Conservation (phyloP, 1,140 invertebrate species). For the Cheumatopsyche charites region DNA sequence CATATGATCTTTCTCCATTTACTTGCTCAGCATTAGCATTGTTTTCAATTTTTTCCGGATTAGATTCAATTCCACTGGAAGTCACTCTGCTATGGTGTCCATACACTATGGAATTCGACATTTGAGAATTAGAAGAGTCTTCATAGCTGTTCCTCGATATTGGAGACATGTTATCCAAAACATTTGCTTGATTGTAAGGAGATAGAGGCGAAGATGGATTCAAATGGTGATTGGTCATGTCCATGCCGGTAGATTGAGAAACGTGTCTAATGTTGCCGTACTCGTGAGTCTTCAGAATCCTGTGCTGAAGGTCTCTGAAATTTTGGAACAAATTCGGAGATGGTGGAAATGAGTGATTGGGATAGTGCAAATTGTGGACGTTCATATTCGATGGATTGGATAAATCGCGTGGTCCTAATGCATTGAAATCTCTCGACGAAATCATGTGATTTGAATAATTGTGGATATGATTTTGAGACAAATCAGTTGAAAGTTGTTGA, state of each 20-base stretch:
- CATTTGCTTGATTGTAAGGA: constrained; percentile 37
- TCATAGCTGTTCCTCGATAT: constrained; percentile 42
- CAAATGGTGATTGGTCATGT: constrained; percentile 41
- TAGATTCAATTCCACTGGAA: background rate
- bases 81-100: background rate
- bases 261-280: constrained; percentile 21
- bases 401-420: constrained; percentile 31
- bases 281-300: constrained; percentile 37
- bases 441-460: constrained; percentile 33
- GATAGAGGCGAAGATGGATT: constrained; percentile 37
- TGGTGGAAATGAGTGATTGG: constrained; percentile 23
- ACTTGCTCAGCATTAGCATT: constrained; percentile 26
- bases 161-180: constrained; percentile 35
- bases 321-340: constrained; percentile 39
- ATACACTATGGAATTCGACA: background rate
- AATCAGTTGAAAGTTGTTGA: constrained; percentile 18
- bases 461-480: constrained; percentile 23
- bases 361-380: constrained; percentile 28
- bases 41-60: background rate
- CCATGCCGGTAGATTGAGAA: constrained; percentile 28
- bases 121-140: constrained; percentile 22
- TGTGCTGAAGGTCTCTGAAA: constrained; percentile 40
- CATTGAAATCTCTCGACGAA: constrained; percentile 28
- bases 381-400: constrained; percentile 34
- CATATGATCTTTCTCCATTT: constrained; percentile 32